Evolutionary conservation across 2,888 invertebrate species (phyloP).

Genomic region (Xanthostigma xanthostigma): DNA sequence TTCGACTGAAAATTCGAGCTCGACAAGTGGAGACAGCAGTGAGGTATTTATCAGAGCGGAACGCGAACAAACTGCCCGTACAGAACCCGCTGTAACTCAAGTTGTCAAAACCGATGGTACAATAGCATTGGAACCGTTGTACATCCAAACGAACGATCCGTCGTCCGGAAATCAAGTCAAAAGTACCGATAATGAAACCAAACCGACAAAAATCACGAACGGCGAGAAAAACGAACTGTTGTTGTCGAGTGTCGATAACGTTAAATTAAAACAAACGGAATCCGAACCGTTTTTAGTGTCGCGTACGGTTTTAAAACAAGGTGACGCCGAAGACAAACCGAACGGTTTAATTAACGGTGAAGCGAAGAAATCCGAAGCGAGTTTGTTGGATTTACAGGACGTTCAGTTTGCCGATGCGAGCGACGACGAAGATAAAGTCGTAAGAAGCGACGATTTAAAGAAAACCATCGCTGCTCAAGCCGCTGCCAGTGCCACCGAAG

Average conservation of each 20-base stretch:
- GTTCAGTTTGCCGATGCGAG: constrained; percentile 41
- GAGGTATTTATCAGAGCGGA: neutral
- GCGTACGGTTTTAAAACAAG: constrained; percentile 6
- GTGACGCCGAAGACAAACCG: neutral
- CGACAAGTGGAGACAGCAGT: constrained; percentile 6
- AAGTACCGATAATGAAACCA: neutral
- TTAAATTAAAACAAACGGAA: neutral
- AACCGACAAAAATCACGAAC: neutral
- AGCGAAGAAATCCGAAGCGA: constrained; percentile 30
- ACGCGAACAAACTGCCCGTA: neutral
- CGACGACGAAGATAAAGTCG: constrained; percentile 29
- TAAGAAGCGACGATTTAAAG: constrained; percentile 7
- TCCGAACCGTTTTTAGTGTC: constrained; percentile 22
- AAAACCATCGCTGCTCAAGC: constrained; percentile 15
- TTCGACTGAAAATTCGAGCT: constrained; percentile 3
- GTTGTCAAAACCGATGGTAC: neutral
- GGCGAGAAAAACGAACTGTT: constrained; percentile 30
- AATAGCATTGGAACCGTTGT: constrained; percentile 7
- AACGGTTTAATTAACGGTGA: constrained; percentile 10
- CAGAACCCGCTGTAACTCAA: neutral
- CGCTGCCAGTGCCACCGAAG: constrained; percentile 26
- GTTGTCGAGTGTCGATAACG: constrained; percentile 20
- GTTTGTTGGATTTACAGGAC: constrained; percentile 38
- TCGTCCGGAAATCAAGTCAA: constrained; percentile 14
- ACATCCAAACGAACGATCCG: constrained; percentile 21